A percentile compares a stretch with the other conserved stretches of the same genome.
These are phyloP conservation scores for Lithobates sylvaticus DNA, from an alignment of 2,797 vertebrate genomes.

Conservation along the genomic window DNA sequence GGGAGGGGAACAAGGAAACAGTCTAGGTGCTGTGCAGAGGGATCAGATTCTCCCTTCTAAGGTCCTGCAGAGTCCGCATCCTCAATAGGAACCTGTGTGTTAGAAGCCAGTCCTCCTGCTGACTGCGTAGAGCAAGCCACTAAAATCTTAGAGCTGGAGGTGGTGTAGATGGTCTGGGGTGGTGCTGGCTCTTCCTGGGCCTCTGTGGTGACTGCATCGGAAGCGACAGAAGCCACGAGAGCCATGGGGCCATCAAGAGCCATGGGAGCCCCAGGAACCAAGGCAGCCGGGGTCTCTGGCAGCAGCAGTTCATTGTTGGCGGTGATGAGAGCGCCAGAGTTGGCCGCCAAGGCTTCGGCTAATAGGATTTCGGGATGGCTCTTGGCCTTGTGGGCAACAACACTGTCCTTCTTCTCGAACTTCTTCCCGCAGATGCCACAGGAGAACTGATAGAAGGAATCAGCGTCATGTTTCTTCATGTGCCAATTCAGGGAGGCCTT, in stretches of 20 bases:
- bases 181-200: constrained; percentile 79
- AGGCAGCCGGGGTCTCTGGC: constrained; percentile 69
- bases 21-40: constrained; percentile 53
- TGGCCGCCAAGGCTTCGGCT: constrained; percentile 94
- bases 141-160: constrained; percentile 78
- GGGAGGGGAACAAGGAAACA: constrained; percentile 47
- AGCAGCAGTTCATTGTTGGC: constrained; percentile 78
- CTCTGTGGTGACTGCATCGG: constrained; percentile 81
- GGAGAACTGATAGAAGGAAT: constrained; percentile 77
- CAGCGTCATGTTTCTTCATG: constrained; percentile 80
- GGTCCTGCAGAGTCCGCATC: constrained; percentile 81
- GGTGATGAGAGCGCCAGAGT: constrained; percentile 90
- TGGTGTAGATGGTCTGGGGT: constrained; percentile 72
- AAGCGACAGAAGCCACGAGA: no score
- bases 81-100: constrained; percentile 83
- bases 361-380: constrained; percentile 94
- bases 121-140: constrained; percentile 78
- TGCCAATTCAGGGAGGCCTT: constrained; percentile 86
- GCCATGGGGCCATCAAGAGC: not conserved
- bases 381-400: constrained; percentile 89
- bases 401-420: constrained; percentile 99
- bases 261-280: constrained; percentile 25
- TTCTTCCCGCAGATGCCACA: constrained; percentile 98
- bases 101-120: constrained; percentile 82
- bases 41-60: constrained; percentile 66